Evolutionary conservation across 2,888 invertebrate species (phyloP).

Genomic region (Cerceris ruficornis): DNA sequence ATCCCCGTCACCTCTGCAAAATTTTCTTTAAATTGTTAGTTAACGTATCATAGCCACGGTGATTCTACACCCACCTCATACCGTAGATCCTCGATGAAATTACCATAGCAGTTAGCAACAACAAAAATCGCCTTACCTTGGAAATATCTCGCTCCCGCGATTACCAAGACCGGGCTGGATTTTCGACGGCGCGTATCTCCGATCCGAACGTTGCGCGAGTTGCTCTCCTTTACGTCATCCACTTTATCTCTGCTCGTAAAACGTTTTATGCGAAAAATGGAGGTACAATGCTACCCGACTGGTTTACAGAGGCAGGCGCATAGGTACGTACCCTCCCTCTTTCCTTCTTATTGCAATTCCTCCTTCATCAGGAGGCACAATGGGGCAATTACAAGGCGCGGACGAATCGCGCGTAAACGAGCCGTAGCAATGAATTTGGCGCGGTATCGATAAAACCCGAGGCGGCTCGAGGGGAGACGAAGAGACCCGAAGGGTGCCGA

Average conservation of each 20-base stretch:
- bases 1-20: too few species aligned
- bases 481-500: too few species aligned
- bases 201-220: not conserved
- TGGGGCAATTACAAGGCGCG: constrained; percentile 69
- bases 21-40: too few species aligned
- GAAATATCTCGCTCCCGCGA: too few species aligned
- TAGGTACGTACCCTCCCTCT: not conserved
- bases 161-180: too few species aligned
- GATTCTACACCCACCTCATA: too few species aligned
- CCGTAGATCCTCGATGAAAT: too few species aligned
- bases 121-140: too few species aligned
- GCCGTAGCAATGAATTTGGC: constrained; percentile 75
- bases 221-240: constrained; percentile 4
- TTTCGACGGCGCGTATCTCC: not conserved
- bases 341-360: constrained; percentile 12
- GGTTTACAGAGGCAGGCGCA: constrained; percentile 17
- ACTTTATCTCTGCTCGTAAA: constrained; percentile 6
- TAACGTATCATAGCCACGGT: too few species aligned
- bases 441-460: constrained; percentile 71
- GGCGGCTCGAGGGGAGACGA: not conserved
- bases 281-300: constrained; percentile 16
- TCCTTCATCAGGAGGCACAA: constrained; percentile 33
- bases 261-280: constrained; percentile 34
- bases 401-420: constrained; percentile 70
- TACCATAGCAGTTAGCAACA: too few species aligned